Evolutionary conservation across 2,888 invertebrate species (phyloP).

Genomic region (Drosophila infuscata): DNA sequence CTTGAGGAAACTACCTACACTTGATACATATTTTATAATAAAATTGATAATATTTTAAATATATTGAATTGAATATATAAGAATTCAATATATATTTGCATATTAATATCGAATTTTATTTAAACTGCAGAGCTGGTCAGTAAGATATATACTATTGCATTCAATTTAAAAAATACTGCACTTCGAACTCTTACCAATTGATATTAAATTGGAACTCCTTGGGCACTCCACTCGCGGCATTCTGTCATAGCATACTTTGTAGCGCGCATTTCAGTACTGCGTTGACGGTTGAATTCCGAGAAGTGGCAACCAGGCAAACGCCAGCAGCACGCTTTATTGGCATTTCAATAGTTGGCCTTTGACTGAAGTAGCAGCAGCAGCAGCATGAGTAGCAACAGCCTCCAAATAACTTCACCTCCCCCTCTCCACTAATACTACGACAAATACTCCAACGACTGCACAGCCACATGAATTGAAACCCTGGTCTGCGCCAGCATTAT

Average conservation of each 20-base stretch:
- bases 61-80: too few relatives aligned
- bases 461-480: not conserved
- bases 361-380: conserved; percentile 49
- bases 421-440: not conserved
- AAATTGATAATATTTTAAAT: too few relatives aligned
- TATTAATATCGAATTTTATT: too few relatives aligned
- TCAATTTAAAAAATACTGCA: not conserved
- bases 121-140: not conserved
- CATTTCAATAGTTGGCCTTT: conserved; percentile 76
- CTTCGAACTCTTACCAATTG: not conserved
- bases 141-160: not conserved
- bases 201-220: conserved; percentile 4
- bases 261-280: conserved; percentile 53
- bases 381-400: not conserved
- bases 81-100: too few relatives aligned
- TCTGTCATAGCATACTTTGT: conserved; percentile 55
- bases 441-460: not conserved
- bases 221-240: conserved; percentile 21
- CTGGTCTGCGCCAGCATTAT: conserved; percentile 48
- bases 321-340: conserved; percentile 73
- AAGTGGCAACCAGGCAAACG: conserved; percentile 32
- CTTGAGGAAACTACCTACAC: too few relatives aligned
- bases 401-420: not conserved
- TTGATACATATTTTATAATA: too few relatives aligned
- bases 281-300: conserved; percentile 37